Base-by-base conservation (phyloP, 2,797 vertebrate genomes). In the Heliangelus exortis region DNA sequence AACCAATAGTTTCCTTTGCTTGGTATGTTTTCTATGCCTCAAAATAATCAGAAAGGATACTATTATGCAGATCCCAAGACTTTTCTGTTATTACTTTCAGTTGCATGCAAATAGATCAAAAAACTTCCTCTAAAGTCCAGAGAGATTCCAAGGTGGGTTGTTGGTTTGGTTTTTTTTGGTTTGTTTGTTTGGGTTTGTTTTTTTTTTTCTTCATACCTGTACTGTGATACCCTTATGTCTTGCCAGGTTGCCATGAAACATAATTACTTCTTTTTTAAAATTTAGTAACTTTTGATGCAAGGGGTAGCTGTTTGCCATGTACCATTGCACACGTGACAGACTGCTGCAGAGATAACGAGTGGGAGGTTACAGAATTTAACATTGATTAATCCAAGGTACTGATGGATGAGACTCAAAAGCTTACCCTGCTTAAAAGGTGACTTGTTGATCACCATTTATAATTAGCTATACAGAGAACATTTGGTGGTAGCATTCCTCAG, bases 21-120 rank as follows among this genome's bases (percentile, higher is more conserved):
- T 95, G 94, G 47, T 83, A 93, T 95, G 69, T 94, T 94, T 95
- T 85, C 79, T 78, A 20, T 69, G 62, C 76, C 83, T 87, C 69
- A 81, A 8, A 87, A 75, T 94, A 83, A 84, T 84, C 91, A 67
- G 58, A 69, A 95, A 92, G 47, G 58, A 84, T 80, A 66, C 58
- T 80, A 55, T 89, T 89, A 81, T 63, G 76, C 36, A 77, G 47
- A 95, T 75, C 57, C 61, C 26, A 75, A 58, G 72, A 59, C 58
- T 89, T 93, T 92, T 95, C 87, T 57, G 74, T 10, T 80, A 80
- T 84, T 95, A 61, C 58, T 95, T 93, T 84, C 78, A 73, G 26
- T 89, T 87, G 62, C 73, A 68, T 86, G 55, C 51, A 92, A 83
- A 84, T 90, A 87, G 43, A 62, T 92, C 34, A 43, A 62, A 81